Percentiles rank a stretch among this genome's conserved stretches.
These are phyloP conservation scores for Archivesica marissinica DNA, from an alignment of 1,140 invertebrate species.

Conservation along the genomic window DNA sequence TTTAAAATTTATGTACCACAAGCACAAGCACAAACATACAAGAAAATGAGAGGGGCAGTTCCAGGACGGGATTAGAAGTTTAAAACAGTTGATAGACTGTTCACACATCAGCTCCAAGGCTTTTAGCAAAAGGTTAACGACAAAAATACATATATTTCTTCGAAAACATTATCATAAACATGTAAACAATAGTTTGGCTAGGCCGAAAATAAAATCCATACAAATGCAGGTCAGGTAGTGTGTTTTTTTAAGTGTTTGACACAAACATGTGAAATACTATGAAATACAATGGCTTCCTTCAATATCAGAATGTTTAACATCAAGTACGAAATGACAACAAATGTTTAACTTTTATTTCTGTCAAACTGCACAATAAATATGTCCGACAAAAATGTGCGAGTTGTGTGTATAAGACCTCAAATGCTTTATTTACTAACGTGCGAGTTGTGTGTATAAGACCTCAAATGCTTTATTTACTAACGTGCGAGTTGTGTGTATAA, in stretches of 20 bases:
- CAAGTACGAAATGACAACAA: not conserved
- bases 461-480: too few species aligned
- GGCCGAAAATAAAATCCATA: conserved; percentile 43
- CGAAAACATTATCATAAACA: conserved; percentile 43
- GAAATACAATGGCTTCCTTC: not conserved
- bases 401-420: too few species aligned
- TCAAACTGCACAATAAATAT: too few species aligned
- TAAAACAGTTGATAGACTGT: conserved; percentile 10
- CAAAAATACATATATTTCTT: conserved; percentile 32
- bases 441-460: too few species aligned
- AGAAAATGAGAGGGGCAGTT: not conserved
- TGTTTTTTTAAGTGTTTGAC: conserved; percentile 46
- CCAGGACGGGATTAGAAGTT: not conserved
- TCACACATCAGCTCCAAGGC: not conserved
- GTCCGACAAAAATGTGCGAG: too few species aligned
- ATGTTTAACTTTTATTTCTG: conserved; percentile 25
- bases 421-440: too few species aligned
- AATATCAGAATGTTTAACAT: not conserved
- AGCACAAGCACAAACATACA: conserved; percentile 6
- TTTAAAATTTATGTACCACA: not conserved
- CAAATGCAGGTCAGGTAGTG: conserved; percentile 2
- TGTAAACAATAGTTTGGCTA: conserved; percentile 39
- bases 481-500: too few species aligned
- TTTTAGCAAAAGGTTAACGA: conserved; percentile 21
- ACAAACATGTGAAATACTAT: conserved; percentile 27